Base-by-base conservation (phyloP, 2,888 invertebrate genomes). In the Sialis lutaria region DNA sequence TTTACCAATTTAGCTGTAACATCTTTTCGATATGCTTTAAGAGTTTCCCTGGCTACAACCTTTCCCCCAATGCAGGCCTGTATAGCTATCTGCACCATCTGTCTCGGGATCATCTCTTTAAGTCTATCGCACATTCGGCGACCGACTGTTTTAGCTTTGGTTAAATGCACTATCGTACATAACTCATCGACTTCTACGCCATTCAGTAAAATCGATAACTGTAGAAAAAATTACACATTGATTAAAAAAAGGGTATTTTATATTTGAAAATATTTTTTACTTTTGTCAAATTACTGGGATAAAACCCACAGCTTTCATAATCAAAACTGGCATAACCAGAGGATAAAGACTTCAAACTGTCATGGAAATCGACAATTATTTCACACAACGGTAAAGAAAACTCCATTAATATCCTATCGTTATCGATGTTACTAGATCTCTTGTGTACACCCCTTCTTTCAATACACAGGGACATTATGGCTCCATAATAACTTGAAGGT, bases 281-380 rank as follows among this genome's bases (percentile, higher is more conserved):
- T 64, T 87, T 88, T 0, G 83, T 81, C 56, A 97, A 69, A 49
- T 80, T 69, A 50, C 92, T 80, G 51, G 62, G 60, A 58, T 84
- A 76, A 64, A 84, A 97, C 2, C 89, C 95, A 57, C 77, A 65
- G 60, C 90, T 85, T 64, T 92, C 90, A 59, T 93, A 93, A 64
- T 91, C 91, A 60, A 93, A 93, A 61, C 89, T 89, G 1, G 93
- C 97, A 67, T 91, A 97, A 33, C 97, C 97, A 0, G 93, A 93
- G 4, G 88, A 84, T 12, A 89, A 57, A 9, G 86, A 82, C 65
- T 97, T 97, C 2, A 96, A 67, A 4, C 75, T 73, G 60, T 97
- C 96, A 60, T 93, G 93, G 63, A 98, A 97, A 64, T 97, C 95
- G 6, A 93, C 67, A 9, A 97, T 82, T 31, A 97, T 84, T 72